Base-by-base conservation (phyloP, 2,888 invertebrate species). In the Tetrapedia diversipes region DNA sequence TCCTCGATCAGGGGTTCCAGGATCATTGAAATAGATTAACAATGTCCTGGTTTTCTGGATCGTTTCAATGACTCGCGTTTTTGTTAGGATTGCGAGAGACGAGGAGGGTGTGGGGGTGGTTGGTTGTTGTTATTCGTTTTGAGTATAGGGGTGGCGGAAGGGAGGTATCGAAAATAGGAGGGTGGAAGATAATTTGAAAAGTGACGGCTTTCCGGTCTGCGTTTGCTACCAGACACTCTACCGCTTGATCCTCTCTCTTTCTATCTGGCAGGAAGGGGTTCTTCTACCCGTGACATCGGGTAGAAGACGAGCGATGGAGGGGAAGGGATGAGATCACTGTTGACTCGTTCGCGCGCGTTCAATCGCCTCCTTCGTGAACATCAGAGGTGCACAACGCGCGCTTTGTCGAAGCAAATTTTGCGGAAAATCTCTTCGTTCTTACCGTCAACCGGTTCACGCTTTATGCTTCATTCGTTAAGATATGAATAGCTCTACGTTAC, bases 341-440 rank as follows among this genome's bases (percentile, higher is more conserved):
- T 74, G 82, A 78, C 82, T 77, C 76, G 78, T 78, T 82, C 73
- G 80, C 84, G 73, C 78, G 72, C 78, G 70, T 83, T 78, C 83
- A 83, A 83, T 84, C 80, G 79, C 63, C 68, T 69, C 64, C 61
- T 69, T 49, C 67, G 64, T 71, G 68, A 79, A 79, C 56, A 49
- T 0, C 77, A 76, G 76, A 77, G 77, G 77, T 77, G 77, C 76
- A 54, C 77, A 76, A 71, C 74, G 56, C 14, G 34, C 39, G 47
- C 70, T 59, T 65, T 53, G 65, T 41, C 63, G 60, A 19, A 29
- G 41, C n/a, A 66, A 66, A 29, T 49, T 41, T 57, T 43, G 43
- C 45, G 53, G 37, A 59, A 67, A 51, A 67, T 24, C 24, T 41
- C n/a, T n/a, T n/a, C n/a, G n/a, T 47, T 27, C 4, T 27, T 51